Conservation (phyloP, 2,888 invertebrate species). For the Eupelmus urozonus region DNA sequence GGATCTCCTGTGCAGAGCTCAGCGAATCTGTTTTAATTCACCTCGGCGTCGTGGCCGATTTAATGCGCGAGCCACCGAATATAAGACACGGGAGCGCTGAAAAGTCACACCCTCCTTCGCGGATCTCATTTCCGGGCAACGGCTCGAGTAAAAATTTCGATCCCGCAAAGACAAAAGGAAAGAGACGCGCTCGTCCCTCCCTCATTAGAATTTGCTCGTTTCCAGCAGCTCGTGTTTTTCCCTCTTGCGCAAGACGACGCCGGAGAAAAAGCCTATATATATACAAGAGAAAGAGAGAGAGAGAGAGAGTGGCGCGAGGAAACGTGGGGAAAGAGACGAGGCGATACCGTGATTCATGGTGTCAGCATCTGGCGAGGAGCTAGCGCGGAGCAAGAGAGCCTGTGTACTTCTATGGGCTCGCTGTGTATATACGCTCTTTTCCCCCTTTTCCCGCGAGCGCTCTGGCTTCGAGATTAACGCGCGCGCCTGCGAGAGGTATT, state of each 20-base stretch:
- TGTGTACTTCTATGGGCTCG: neutral
- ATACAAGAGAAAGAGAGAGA: neutral
- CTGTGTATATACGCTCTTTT: neutral
- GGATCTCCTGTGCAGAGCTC: too few relatives aligned
- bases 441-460: neutral
- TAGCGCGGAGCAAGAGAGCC: too few relatives aligned
- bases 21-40: too few relatives aligned
- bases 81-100: too few relatives aligned
- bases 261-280: neutral
- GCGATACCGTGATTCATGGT: conserved; percentile 52
- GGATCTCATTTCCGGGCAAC: too few relatives aligned
- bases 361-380: conserved; percentile 46
- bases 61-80: too few relatives aligned
- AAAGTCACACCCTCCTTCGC: too few relatives aligned
- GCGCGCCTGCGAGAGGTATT: conserved; percentile 1
- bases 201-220: conserved; percentile 44
- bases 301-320: neutral
- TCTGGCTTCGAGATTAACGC: conserved; percentile 21
- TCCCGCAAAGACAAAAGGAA: too few relatives aligned
- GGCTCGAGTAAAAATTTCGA: too few relatives aligned
- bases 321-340: neutral
- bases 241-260: conserved; percentile 12
- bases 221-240: conserved; percentile 14
- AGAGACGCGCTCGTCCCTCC: neutral
- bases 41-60: too few relatives aligned